Evolutionary conservation across 2,797 vertebrate species (phyloP).

Genomic region (Syngnathus acus): DNA sequence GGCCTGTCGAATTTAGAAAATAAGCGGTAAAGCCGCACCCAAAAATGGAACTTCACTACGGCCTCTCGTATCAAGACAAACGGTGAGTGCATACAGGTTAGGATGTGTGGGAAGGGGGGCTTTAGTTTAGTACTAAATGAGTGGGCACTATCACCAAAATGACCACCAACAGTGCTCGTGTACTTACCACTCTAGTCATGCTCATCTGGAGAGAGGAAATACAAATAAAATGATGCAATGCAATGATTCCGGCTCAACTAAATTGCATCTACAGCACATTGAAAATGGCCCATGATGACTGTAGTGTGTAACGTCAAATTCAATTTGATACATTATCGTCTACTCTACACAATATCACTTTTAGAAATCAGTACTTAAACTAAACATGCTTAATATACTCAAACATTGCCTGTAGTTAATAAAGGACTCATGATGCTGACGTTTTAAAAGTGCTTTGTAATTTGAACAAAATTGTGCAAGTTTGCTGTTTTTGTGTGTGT

Average conservation of each 20-base stretch:
- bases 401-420: neutral
- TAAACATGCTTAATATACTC: neutral
- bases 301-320: too few relatives aligned
- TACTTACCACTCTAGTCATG: slow-evolving; percentile 60
- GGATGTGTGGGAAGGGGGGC: slow-evolving; percentile 16
- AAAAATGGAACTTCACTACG: neutral
- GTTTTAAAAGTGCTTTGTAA: neutral
- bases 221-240: slow-evolving; percentile 10
- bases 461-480: neutral
- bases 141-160: slow-evolving; percentile 22
- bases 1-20: slow-evolving; percentile 23
- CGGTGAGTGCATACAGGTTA: neutral
- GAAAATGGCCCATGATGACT: neutral
- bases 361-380: too few relatives aligned
- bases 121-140: slow-evolving; percentile 10
- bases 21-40: neutral
- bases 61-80: neutral
- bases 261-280: neutral
- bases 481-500: neutral
- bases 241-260: neutral
- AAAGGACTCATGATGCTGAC: too few relatives aligned
- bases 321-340: too few relatives aligned
- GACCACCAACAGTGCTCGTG: slow-evolving; percentile 25
- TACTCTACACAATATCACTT: too few relatives aligned
- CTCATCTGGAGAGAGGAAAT: slow-evolving; percentile 46